A percentile compares a stretch with the other conserved stretches of the same genome.
phyloP scores from a whole-genome alignment of 2,113 vertebrate species.

The Sorex fumeus region DNA sequence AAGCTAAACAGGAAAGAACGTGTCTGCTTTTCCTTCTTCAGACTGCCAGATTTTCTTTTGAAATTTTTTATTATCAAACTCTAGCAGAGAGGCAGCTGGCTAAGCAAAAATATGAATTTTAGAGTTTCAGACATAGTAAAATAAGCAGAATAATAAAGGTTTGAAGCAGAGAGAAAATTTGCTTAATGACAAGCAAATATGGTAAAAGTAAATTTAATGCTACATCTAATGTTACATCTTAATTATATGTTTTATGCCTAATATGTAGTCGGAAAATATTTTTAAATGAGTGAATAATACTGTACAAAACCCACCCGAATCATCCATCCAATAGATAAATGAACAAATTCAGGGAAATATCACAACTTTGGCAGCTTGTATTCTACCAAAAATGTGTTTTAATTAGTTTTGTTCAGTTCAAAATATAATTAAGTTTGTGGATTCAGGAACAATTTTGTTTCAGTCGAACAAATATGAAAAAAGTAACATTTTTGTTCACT shows the following conservation, averaged over 20 bases:
- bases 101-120: background rate
- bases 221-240: slow-evolving; percentile 53
- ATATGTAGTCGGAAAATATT: slow-evolving; percentile 34
- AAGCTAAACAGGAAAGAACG: background rate
- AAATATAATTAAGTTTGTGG: slow-evolving; percentile 63
- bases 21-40: background rate
- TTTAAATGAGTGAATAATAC: slow-evolving; percentile 52
- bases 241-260: slow-evolving; percentile 51
- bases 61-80: background rate
- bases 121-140: background rate
- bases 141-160: background rate
- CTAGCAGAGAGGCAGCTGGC: background rate
- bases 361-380: slow-evolving; percentile 66
- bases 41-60: background rate
- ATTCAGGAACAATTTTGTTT: slow-evolving; percentile 58
- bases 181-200: slow-evolving; percentile 36
- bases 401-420: slow-evolving; percentile 66
- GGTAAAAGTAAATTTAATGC: slow-evolving; percentile 56
- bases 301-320: slow-evolving; percentile 44
- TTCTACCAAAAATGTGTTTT: slow-evolving; percentile 45
- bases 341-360: slow-evolving; percentile 49
- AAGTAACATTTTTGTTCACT: slow-evolving; percentile 39
- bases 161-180: slow-evolving; percentile 49
- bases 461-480: slow-evolving; percentile 56
- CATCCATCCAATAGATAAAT: slow-evolving; percentile 60